Evolutionary conservation across 64 coral and sea anemone genomes (phyloP).

Genomic region (Montipora efflorescens): DNA sequence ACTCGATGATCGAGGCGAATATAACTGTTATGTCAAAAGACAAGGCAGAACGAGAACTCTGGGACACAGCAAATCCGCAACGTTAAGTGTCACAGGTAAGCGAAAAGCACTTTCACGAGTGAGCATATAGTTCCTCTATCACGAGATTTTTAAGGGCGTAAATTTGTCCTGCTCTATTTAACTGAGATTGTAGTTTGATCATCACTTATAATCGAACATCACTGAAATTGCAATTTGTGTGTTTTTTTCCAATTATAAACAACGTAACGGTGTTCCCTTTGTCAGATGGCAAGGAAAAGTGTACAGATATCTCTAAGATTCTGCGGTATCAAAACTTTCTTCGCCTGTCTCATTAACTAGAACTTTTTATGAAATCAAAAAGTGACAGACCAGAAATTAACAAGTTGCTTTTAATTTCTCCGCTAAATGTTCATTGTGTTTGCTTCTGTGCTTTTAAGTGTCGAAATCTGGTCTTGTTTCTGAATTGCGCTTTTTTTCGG

Average conservation of each 20-base stretch:
- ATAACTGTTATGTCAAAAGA: conserved; percentile 6
- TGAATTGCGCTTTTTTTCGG: conserved; percentile 31
- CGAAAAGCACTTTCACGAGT: not conserved
- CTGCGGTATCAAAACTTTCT: not conserved
- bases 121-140: not conserved
- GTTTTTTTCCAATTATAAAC: not conserved
- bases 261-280: not conserved
- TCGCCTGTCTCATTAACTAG: not conserved
- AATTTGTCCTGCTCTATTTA: not conserved
- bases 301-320: no score
- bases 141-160: conserved; percentile 8
- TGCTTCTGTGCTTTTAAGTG: not conserved
- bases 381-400: not conserved
- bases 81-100: conserved; percentile 56
- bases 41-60: not conserved
- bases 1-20: conserved; percentile 19
- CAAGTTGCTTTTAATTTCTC: conserved; percentile 1
- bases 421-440: not conserved
- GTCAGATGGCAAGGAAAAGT: not conserved
- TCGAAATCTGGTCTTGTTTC: not conserved
- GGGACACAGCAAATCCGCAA: conserved; percentile 9
- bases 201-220: not conserved
- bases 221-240: not conserved
- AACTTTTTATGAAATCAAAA: not conserved
- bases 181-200: no score